Base-by-base conservation (phyloP, 1,140 invertebrate genomes). In the Heliconius nattereri region DNA sequence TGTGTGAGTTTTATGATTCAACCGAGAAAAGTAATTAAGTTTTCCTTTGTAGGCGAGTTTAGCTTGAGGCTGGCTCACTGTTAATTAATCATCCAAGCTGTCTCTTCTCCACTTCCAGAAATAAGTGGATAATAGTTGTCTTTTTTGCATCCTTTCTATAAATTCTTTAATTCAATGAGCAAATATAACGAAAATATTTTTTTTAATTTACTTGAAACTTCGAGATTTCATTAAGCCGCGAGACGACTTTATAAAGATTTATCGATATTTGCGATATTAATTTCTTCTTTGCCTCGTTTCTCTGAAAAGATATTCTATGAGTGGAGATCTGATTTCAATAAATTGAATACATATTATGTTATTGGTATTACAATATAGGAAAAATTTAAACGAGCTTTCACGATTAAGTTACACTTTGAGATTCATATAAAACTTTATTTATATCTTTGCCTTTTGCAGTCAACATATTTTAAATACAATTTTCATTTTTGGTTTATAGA, bases 11-110 rank as follows among this genome's bases (percentile, higher is more conserved):
- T 72, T 72, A 72, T 37, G 71, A 72, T 78, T 78, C 66, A 72
- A 71, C 45, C 13, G 76, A 54, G 76, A 70, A 72, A 78, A 66
- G 76, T 78, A 91, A 92, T 92, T 92, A 92, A 89, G 85, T 88
- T 92, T 91, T 89, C 86, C 85, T 89, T 88, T 79, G 85, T 78
- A 84, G 78, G 75, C 82, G 84, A 87, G 85, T 81, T 81, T 83
- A 86, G 85, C 85, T 89, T 91, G 90, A 85, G 90, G 87, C 85
- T 85, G 85, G 86, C 87, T 85, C 86, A 74, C 83, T 89, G 85
- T 87, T 91, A 91, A 92, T 92, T 91, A 91, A 91, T 91, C 87
- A 91, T 89, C 85, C 81, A 84, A 84, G 84, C 83, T 82, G 84
- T 86, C 85, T 85, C 83, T 89, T 88, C 86, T 86, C 79, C 82